phyloP scores from a whole-genome alignment of 2,888 invertebrate genomes.

The Barypeithes pellucidus region DNA sequence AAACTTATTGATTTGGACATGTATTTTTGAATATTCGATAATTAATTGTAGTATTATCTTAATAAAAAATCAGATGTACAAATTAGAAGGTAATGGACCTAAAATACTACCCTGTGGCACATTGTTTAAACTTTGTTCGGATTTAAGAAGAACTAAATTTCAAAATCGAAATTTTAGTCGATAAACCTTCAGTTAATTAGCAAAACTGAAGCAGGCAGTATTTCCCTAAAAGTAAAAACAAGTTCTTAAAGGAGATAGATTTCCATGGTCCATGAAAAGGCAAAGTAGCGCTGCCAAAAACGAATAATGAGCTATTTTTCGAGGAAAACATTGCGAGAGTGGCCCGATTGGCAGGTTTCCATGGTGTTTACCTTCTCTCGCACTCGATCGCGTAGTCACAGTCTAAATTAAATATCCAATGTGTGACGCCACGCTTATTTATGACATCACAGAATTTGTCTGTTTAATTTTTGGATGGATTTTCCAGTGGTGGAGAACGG shows the following conservation, averaged over 20 bases:
- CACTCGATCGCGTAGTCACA: constrained; percentile 34
- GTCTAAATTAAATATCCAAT: constrained; percentile 34
- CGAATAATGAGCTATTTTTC: constrained; percentile 26
- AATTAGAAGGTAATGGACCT: too few species aligned
- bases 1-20: too few species aligned
- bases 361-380: constrained; percentile 43
- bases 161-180: too few species aligned
- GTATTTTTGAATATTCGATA: too few species aligned
- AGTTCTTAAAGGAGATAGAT: neutral
- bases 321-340: constrained; percentile 46
- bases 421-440: constrained; percentile 39
- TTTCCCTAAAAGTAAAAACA: too few species aligned
- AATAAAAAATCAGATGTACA: too few species aligned
- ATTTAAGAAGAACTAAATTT: too few species aligned
- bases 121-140: too few species aligned
- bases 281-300: constrained; percentile 8
- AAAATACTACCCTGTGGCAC: too few species aligned
- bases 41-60: too few species aligned
- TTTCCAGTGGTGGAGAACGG: constrained; percentile 5
- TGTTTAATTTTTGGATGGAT: constrained; percentile 31
- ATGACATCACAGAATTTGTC: constrained; percentile 40
- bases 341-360: constrained; percentile 51
- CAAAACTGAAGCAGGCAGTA: too few species aligned
- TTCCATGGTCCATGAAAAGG: constrained; percentile 10
- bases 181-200: too few species aligned